Base-by-base conservation (phyloP, 2,888 invertebrate genomes). In the Macroteleia sp. region DNA sequence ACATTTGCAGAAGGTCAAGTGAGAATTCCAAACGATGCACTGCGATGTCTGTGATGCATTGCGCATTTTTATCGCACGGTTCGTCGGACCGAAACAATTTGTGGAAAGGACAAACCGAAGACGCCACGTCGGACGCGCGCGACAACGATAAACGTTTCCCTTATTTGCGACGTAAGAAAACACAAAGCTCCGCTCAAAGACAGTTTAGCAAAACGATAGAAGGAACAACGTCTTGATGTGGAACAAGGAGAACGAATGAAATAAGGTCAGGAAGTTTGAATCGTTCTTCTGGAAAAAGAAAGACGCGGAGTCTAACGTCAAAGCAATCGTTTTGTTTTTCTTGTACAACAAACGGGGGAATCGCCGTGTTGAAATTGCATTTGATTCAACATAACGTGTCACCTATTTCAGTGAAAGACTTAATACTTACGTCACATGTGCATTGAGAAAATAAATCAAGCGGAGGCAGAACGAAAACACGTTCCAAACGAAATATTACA, bases 211-310 rank as follows among this genome's bases (percentile, higher is more conserved):
- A 50, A 62, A 32, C 41, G 46, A 44, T 19, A 34, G 36, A 44
- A 44, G 19, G 17, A 46, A 22, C 42, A n/a, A n/a, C n/a, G 42
- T 39, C 42, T 32, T 20, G 16, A 28, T 19, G 34, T 9, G 20
- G 22, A 6, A 32, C n/a, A 42, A 59, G 19, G 9, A 17, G n/a
- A 10, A 39, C 20, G 14, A 61, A 50, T 12, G 41, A 41, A 62
- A 62, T 50, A 46, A 61, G 59, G 62, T 62, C 62, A 62, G 62
- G 19, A 9, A 48, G 50, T 32, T 20, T 25, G 50, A 50, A 12
- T 19, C 41, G 36, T 16, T 50, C 39, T 62, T 41, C 52, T 30
- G 32, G 52, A 64, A 64, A 64, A 28, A 25, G 57, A 42, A 44
- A 56, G 6, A 39, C 14, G 50, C 50, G n/a, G 19, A 10, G 34